Evolutionary conservation across 2,797 vertebrate species (phyloP).

Genomic region (Trachurus trachurus): DNA sequence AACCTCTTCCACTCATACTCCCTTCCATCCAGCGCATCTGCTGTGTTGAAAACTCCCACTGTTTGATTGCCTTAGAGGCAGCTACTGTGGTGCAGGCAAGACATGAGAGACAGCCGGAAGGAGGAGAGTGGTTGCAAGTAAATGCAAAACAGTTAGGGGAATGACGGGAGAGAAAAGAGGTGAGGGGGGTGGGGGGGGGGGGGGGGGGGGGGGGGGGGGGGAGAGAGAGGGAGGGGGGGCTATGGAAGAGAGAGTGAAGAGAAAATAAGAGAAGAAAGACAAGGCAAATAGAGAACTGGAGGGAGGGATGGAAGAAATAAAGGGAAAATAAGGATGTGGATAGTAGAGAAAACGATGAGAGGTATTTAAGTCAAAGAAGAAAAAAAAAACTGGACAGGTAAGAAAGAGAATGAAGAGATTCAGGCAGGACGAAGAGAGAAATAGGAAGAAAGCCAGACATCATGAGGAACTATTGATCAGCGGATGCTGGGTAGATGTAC

Average conservation of each 20-base stretch:
- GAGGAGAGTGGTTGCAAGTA: slow-evolving; percentile 27
- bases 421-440: slow-evolving; percentile 9
- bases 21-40: slow-evolving; percentile 74
- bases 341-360: not conserved
- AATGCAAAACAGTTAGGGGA: slow-evolving; percentile 16
- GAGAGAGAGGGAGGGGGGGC: not conserved
- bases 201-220: too few relatives aligned
- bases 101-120: slow-evolving; percentile 61
- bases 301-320: not conserved
- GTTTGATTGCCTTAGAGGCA: slow-evolving; percentile 77
- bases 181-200: not conserved
- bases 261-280: not conserved
- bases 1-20: slow-evolving; percentile 58
- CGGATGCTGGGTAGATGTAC: slow-evolving; percentile 26
- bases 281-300: not conserved
- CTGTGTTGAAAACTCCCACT: slow-evolving; percentile 78
- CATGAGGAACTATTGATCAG: slow-evolving; percentile 56
- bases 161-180: slow-evolving; percentile 7
- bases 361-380: not conserved
- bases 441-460: slow-evolving; percentile 36
- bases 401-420: slow-evolving; percentile 5
- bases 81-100: slow-evolving; percentile 58
- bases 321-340: not conserved
- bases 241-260: not conserved
- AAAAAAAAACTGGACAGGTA: slow-evolving; percentile 9